Percentiles rank a stretch among this genome's conserved stretches.
Conservation (phyloP, 1,140 invertebrate genomes). For the Bathynomus jamesi region DNA sequence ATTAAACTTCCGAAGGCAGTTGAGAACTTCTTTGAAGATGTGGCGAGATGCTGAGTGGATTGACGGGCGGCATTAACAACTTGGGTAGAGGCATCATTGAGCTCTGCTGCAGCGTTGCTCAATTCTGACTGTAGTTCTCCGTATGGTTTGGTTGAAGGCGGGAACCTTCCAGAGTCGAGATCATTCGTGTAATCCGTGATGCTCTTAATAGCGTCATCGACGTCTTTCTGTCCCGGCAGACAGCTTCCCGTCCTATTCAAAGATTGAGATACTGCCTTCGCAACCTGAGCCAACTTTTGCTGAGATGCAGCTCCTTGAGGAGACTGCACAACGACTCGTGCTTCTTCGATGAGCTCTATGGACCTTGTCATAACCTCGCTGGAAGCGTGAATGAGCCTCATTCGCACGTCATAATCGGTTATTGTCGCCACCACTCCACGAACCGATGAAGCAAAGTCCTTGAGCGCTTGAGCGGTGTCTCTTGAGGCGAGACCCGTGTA, state of each 20-base stretch:
- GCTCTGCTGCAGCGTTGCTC: constrained; percentile 65
- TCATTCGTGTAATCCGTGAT: constrained; percentile 68
- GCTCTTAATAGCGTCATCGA: constrained; percentile 73
- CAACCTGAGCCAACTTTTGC: constrained; percentile 33
- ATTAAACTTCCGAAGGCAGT: constrained; percentile 67
- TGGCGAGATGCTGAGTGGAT: constrained; percentile 59
- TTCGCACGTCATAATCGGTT: constrained; percentile 53
- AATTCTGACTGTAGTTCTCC: constrained; percentile 78
- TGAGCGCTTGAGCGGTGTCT: constrained; percentile 66
- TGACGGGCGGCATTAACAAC: constrained; percentile 61
- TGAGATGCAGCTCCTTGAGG: constrained; percentile 19
- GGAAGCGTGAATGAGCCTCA: constrained; percentile 60
- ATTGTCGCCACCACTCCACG: constrained; percentile 63
- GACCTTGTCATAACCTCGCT: constrained; percentile 55
- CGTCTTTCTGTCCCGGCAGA: constrained; percentile 79
- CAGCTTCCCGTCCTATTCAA: constrained; percentile 60
- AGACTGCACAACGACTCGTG: constrained; percentile 25
- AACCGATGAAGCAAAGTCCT: constrained; percentile 60
- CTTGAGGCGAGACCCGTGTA: constrained; percentile 73
- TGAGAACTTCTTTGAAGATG: constrained; percentile 64
- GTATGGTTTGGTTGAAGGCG: constrained; percentile 62
- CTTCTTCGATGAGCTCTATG: constrained; percentile 32
- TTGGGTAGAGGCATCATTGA: constrained; percentile 72
- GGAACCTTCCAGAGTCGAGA: constrained; percentile 63
- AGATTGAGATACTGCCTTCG: constrained; percentile 54